These are phyloP conservation scores for Campoletis raptor DNA, from an alignment of 2,888 invertebrate genomes.

Conservation along the genomic window DNA sequence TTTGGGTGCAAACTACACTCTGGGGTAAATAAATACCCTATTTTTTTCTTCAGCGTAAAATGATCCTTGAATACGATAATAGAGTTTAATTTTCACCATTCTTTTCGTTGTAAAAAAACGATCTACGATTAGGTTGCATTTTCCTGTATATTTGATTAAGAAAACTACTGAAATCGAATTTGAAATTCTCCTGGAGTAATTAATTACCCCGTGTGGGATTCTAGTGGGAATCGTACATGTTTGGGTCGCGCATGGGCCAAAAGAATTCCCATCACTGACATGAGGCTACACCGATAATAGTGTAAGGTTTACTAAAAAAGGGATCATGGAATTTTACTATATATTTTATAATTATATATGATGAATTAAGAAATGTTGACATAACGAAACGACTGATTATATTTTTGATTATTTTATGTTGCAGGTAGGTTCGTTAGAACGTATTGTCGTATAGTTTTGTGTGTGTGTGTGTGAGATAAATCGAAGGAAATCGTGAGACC, in stretches of 20 bases:
- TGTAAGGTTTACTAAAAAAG: background rate
- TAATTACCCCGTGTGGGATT: too few relatives aligned
- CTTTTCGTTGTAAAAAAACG: too few relatives aligned
- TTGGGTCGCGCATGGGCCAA: background rate
- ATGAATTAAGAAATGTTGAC: background rate
- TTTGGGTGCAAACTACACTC: too few relatives aligned
- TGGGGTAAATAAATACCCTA: too few relatives aligned
- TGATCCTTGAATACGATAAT: too few relatives aligned
- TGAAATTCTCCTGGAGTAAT: too few relatives aligned
- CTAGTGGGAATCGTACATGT: background rate
- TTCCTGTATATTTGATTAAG: too few relatives aligned
- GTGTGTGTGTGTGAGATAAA: constrained; percentile 50
- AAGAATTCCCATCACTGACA: background rate
- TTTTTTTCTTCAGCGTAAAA: too few relatives aligned
- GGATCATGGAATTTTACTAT: background rate
- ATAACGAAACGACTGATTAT: background rate
- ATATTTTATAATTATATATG: background rate
- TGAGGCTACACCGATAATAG: background rate
- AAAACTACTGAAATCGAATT: too few relatives aligned
- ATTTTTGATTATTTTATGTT: constrained; percentile 75
- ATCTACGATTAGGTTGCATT: too few relatives aligned
- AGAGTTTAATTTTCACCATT: too few relatives aligned
- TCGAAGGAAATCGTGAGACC: constrained; percentile 70
- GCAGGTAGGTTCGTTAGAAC: constrained; percentile 83
- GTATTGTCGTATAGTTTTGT: constrained; percentile 75